Base-by-base conservation (phyloP, 2,113 vertebrate genomes). In the Alaudala cheleensis region DNA sequence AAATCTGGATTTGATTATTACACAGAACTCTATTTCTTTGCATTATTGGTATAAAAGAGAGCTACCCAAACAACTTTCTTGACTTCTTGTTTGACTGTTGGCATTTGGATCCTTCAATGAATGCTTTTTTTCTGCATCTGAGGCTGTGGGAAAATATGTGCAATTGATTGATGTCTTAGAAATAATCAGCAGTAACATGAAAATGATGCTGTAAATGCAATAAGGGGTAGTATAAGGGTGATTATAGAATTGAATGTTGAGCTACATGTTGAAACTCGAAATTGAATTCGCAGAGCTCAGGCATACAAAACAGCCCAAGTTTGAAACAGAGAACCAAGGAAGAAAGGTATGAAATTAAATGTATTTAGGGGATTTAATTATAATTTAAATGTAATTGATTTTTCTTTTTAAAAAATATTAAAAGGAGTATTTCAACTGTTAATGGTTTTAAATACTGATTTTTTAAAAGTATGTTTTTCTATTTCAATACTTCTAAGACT, bases 331-430 rank as follows among this genome's bases (percentile, higher is more conserved):
- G 21, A 89, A 47, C 60, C 47, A 81, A 91, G 73, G 77, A 95
- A 65, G 77, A 89, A 90, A 95, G 81, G 57, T 92, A 96, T 78
- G 86, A 86, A 84, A 92, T 74, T 39, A 89, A 89, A 58, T 91
- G 14, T 71, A 54, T 66, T 64, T 62, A 96, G 72, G 21, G 9
- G 60, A 78, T 74, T 40, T 88, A 61, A 72, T 25, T 83, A 11
- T 83, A 74, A 54, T 69, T 58, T 26, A 71, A 81, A 81, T 56
- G 50, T 42, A 1, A 9, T 37, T 40, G 14, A 5, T 40, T 71
- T 73, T 44, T 40, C 51, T 77, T 17, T 42, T 42, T 42, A 23
- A 44, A 58, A 66, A 23, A 3, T 44, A 1, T 23, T 31, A 22
- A 37, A 31, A 78, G 4, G 2, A 62, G 3, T 83, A 60, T 61